These are phyloP conservation scores for Platypus cylindrus DNA, from an alignment of 2,888 invertebrate genomes.

Conservation along the genomic window DNA sequence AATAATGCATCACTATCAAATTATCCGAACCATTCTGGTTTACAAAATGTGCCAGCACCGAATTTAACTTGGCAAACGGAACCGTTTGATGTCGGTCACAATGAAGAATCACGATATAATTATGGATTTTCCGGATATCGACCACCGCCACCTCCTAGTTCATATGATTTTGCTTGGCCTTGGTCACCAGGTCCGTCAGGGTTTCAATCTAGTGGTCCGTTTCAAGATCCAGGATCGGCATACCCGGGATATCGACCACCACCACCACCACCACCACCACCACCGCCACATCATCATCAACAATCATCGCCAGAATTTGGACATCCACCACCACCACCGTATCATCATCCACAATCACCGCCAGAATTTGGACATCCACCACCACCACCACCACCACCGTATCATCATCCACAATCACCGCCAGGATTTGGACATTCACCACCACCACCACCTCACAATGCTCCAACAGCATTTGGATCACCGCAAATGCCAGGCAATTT, in stretches of 20 bases:
- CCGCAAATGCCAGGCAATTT: background rate
- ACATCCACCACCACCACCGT: constrained; percentile 2
- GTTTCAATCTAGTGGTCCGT: background rate
- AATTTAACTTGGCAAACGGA: too few relatives aligned
- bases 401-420: background rate
- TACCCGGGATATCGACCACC: constrained; percentile 1
- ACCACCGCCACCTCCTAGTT: constrained; percentile 3
- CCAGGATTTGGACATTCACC: constrained; percentile 2
- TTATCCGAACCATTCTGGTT: background rate
- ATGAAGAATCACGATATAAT: background rate
- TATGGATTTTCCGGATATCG: constrained; percentile 1
- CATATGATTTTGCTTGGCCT: constrained; percentile 1
- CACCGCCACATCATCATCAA: background rate
- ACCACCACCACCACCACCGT: constrained; percentile 2
- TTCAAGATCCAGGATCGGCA: background rate
- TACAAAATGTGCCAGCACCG: background rate
- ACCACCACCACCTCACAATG: constrained; percentile 2
- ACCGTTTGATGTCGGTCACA: too few relatives aligned
- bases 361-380: constrained; percentile 4
- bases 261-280: constrained; percentile 3
- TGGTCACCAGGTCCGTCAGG: background rate
- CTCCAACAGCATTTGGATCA: background rate
- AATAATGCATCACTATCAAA: too few relatives aligned
- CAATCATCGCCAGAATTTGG: constrained; percentile 1
- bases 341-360: too few relatives aligned